These are phyloP conservation scores for Lasioglossum pauxillum DNA, from an alignment of 2,888 invertebrate species.

Conservation along the genomic window DNA sequence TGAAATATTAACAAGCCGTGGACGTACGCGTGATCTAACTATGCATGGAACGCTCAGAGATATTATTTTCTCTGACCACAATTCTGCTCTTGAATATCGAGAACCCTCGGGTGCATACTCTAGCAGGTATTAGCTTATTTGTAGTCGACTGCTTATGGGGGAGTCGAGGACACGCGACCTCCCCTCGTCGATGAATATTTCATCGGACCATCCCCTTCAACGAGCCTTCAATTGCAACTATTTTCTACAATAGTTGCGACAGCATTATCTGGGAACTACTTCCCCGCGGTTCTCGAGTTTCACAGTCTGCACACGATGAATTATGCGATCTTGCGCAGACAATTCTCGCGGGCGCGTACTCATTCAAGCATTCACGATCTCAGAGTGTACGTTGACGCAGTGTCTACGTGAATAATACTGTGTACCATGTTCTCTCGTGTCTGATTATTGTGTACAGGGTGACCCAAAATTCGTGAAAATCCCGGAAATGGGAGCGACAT, in stretches of 20 bases:
- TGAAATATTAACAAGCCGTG: constrained; percentile 53
- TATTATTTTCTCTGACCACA: constrained; percentile 25
- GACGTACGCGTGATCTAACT: constrained; percentile 11
- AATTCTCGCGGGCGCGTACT: not conserved
- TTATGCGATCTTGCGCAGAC: constrained; percentile 10
- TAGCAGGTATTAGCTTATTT: constrained; percentile 38
- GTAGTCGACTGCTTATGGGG: constrained; percentile 7
- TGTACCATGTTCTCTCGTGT: too few species aligned
- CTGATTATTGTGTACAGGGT: too few species aligned
- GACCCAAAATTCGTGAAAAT: too few species aligned
- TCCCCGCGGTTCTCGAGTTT: not conserved
- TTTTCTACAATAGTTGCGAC: constrained; percentile 12
- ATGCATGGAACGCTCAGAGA: constrained; percentile 35
- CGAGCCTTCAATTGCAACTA: constrained; percentile 24
- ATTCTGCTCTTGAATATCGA: not conserved
- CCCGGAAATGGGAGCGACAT: too few species aligned
- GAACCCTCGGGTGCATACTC: constrained; percentile 44
- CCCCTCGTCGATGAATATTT: constrained; percentile 55
- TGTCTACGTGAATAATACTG: too few species aligned
- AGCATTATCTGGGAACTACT: not conserved
- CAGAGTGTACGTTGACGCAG: not conserved
- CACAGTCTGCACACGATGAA: not conserved
- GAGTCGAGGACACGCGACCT: constrained; percentile 22
- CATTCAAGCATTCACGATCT: not conserved
- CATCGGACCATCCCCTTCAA: constrained; percentile 22